These are phyloP conservation scores for Gryllus longicercus DNA, from an alignment of 2,888 invertebrate species.

Conservation along the genomic window DNA sequence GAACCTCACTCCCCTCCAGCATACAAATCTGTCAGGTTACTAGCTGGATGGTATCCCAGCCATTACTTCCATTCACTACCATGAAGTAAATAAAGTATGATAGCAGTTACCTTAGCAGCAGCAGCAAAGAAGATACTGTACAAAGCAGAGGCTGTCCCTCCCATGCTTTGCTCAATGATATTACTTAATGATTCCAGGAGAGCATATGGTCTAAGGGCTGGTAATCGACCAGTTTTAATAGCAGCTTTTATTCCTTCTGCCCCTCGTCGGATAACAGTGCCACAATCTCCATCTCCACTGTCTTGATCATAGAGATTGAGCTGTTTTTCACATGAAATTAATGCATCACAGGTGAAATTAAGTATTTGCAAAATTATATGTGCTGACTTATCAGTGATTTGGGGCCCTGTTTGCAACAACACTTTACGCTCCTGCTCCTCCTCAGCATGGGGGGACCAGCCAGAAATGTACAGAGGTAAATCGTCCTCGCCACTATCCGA, in stretches of 20 bases:
- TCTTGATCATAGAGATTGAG: constrained; percentile 59
- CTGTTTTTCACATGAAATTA: constrained; percentile 27
- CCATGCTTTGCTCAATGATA: constrained; percentile 67
- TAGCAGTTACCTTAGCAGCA: constrained; percentile 47
- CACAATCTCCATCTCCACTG: constrained; percentile 74
- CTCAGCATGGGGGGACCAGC: neutral
- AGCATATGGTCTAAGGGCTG: constrained; percentile 24
- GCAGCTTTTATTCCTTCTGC: constrained; percentile 50
- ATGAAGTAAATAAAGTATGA: neutral
- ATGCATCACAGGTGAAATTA: constrained; percentile 45
- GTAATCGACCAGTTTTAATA: constrained; percentile 21
- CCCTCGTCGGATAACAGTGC: constrained; percentile 62
- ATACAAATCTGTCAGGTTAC: neutral
- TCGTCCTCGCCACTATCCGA: neutral
- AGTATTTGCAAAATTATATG: constrained; percentile 24
- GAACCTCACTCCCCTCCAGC: neutral
- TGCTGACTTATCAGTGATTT: constrained; percentile 20
- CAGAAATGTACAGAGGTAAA: constrained; percentile 17
- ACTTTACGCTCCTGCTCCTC: constrained; percentile 21
- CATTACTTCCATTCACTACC: too few species aligned
- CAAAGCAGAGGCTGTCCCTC: constrained; percentile 74
- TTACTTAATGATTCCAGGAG: constrained; percentile 42
- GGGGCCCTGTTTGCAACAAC: constrained; percentile 5
- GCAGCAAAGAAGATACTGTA: constrained; percentile 73
- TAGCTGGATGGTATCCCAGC: too few species aligned